Percentiles rank a stretch among this genome's conserved stretches.
Evolutionary conservation across 2,113 vertebrate species (phyloP).

Genomic region (Romanogobio albipinnatus): DNA sequence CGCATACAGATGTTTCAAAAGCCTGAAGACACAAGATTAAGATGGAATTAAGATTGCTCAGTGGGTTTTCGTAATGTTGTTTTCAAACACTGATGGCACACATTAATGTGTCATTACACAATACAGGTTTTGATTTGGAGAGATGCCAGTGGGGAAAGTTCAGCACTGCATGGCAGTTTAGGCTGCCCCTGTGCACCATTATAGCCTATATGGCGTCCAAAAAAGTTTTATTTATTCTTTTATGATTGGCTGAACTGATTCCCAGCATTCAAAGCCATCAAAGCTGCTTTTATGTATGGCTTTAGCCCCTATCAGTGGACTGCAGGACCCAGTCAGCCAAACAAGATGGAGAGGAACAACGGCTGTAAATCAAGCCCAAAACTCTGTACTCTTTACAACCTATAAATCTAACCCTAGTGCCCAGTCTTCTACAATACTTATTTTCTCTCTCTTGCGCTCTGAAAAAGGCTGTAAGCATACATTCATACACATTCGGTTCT

Average conservation of each 20-base stretch:
- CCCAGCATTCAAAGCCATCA: slow-evolving; percentile 54
- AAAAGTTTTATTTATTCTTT: slow-evolving; percentile 64
- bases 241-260: slow-evolving; percentile 53
- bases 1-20: slow-evolving; percentile 25
- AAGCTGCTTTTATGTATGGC: slow-evolving; percentile 59
- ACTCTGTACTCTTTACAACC: slow-evolving; percentile 33
- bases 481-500: not conserved
- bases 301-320: slow-evolving; percentile 64
- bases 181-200: slow-evolving; percentile 32
- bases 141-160: not conserved
- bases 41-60: slow-evolving; percentile 23
- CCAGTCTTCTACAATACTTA: not conserved
- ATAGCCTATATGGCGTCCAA: slow-evolving; percentile 59
- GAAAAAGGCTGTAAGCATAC: not conserved
- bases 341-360: slow-evolving; percentile 58
- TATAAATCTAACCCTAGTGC: slow-evolving; percentile 54
- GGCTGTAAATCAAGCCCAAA: slow-evolving; percentile 62
- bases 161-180: not conserved
- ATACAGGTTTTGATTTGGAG: not conserved
- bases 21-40: slow-evolving; percentile 21
- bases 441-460: not conserved
- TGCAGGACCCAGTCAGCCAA: slow-evolving; percentile 62
- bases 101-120: slow-evolving; percentile 3
- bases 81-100: not conserved
- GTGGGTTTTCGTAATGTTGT: slow-evolving; percentile 7